Conservation (phyloP, 2,797 vertebrate species). For the Trichosurus vulpecula region DNA sequence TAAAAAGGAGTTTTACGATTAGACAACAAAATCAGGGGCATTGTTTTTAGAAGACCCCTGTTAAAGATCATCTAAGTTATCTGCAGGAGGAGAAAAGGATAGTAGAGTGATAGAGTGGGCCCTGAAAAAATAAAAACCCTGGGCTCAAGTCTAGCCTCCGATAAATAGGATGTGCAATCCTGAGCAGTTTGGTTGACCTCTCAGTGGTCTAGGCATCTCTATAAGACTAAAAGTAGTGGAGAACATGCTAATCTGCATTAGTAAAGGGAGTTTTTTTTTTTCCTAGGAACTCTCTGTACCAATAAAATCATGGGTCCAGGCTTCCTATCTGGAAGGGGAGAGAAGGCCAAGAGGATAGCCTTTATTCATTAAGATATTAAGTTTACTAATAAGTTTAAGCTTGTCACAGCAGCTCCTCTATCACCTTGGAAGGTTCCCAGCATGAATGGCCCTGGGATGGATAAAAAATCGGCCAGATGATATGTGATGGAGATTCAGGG, state of each 20-base stretch:
- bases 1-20: neutral
- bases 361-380: neutral
- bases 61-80: neutral
- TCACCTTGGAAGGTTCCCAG: neutral
- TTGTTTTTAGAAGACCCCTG: neutral
- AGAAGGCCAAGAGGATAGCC: neutral
- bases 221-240: neutral
- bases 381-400: neutral
- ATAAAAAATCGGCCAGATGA: neutral
- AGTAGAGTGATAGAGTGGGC: neutral
- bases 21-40: neutral
- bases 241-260: neutral
- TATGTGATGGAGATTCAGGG: neutral
- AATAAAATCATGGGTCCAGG: neutral
- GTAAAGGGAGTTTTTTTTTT: neutral
- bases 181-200: neutral
- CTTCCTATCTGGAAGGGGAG: neutral
- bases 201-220: neutral
- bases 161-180: neutral
- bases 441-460: neutral
- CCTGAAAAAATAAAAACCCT: neutral
- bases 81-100: neutral
- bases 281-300: neutral
- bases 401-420: neutral
- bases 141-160: neutral